Percentiles rank a stretch among this genome's conserved stretches.
Conservation (phyloP, 2,113 vertebrate species). For the Alces alces region DNA sequence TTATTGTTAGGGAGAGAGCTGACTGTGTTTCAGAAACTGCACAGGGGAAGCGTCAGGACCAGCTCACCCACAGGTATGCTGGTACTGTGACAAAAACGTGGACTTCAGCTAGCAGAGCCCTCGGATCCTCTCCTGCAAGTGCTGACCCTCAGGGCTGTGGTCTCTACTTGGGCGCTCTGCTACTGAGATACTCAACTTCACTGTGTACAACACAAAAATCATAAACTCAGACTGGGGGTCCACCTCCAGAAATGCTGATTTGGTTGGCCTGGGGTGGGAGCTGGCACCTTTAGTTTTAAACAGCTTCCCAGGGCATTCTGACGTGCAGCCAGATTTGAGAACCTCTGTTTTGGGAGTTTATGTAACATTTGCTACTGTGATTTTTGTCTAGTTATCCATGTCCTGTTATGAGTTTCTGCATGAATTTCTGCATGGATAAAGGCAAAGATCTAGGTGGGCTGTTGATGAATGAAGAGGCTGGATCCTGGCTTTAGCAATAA, state of each 20-base stretch:
- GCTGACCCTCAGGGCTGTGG: not conserved
- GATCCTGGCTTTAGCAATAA: not conserved
- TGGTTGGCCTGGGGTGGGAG: not conserved
- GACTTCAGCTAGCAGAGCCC: not conserved
- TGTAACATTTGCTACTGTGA: not conserved
- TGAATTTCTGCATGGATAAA: not conserved
- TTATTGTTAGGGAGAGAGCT: not conserved
- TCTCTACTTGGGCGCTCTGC: not conserved
- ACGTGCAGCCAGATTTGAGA: not conserved
- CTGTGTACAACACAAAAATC: not conserved
- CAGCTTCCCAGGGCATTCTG: not conserved
- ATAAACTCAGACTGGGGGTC: not conserved
- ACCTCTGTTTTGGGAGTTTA: not conserved
- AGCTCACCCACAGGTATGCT: not conserved
- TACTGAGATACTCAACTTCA: not conserved
- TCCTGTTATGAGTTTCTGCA: not conserved
- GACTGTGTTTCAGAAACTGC: not conserved
- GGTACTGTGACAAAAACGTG: not conserved
- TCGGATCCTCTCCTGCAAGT: not conserved
- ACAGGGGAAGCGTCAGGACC: not conserved
- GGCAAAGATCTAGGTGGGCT: not conserved
- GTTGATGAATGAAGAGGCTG: not conserved
- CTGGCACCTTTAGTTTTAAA: not conserved
- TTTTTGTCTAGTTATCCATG: not conserved
- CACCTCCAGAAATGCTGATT: not conserved